Evolutionary conservation across 1,140 invertebrate species (phyloP), one percentile per base, ranked within the genome.

Genomic region (Tetragnatha versicolor): DNA sequence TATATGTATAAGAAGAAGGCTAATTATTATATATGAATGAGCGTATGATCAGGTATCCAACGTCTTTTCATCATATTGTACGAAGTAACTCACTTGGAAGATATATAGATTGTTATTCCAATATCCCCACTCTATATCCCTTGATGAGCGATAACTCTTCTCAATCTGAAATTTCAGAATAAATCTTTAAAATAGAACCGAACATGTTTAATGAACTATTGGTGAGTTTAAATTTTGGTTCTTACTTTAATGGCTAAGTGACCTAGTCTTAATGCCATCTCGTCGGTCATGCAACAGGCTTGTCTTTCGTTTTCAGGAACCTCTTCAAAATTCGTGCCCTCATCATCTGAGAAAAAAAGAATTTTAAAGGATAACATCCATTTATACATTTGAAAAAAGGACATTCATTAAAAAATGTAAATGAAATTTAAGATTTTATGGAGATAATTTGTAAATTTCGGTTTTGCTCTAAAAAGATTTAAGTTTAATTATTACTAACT

Each of bases 71-170:
- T 6, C 6, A 7, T 2, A 29, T 29, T 60, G 12, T 6, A 27
- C 7, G 27, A 29, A 29, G 31, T 9, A 5, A 45, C 69, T 63
- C 51, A 75, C 73, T 45, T 77, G 73, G 22, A 77, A 77, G 22
- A 77, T 77, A 2, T 66, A 55, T 14, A 77, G 35, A 14, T 66
- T 77, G 12, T 77, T 55, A 9, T 77, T 51, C 60, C 61, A 65
- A n/a, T 80, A 61, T 7, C 81, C 81, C 80, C 80, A 82, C 27
- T 82, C 81, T n/a, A 82, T 81, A 51, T 82, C 81, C 53, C 80
- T 31, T 10, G 60, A 47, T 39, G 77, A 70, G 33, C 78, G n/a
- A 22, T 70, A 70, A 10, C 35, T 49, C 10, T 63, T 69, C 14
- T 70, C 42, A 53, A 79, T 69, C 66, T 69, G 20, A 22, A 69